Conservation (phyloP, 2,888 invertebrate genomes). For the Vesta saturnalis region DNA sequence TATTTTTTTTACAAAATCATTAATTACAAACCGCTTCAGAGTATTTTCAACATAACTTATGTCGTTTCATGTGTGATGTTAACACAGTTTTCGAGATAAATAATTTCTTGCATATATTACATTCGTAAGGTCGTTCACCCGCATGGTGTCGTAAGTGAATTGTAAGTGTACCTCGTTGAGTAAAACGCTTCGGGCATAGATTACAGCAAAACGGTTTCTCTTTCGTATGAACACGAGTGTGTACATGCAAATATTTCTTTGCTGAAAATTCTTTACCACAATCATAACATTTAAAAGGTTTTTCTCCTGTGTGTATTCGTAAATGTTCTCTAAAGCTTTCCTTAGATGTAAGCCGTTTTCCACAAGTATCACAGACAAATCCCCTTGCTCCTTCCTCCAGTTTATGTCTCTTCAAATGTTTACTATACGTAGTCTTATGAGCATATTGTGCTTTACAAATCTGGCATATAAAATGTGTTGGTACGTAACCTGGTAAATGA, state of each 20-base stretch:
- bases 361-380: constrained; percentile 55
- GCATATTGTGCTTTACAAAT: too few relatives aligned
- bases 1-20: too few relatives aligned
- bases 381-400: too few relatives aligned
- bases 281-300: constrained; percentile 52
- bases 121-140: constrained; percentile 69
- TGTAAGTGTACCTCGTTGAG: constrained; percentile 67
- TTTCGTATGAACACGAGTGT: constrained; percentile 58
- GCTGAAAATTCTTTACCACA: constrained; percentile 53
- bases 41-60: too few relatives aligned
- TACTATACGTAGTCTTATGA: too few relatives aligned
- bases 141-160: constrained; percentile 69
- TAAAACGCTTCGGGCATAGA: constrained; percentile 63
- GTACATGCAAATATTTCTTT: constrained; percentile 54
- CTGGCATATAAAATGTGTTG: too few relatives aligned
- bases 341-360: constrained; percentile 51
- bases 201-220: constrained; percentile 57
- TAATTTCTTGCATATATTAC: constrained; percentile 67
- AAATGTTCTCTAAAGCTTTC: constrained; percentile 52
- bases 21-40: too few relatives aligned
- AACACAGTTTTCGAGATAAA: constrained; percentile 53
- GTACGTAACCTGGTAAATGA: too few relatives aligned
- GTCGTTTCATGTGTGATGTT: constrained; percentile 11
- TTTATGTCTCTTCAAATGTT: too few relatives aligned
- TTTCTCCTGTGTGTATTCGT: constrained; percentile 52